phyloP scores from a whole-genome alignment of 2,113 vertebrate species.

The Uria aalge region DNA sequence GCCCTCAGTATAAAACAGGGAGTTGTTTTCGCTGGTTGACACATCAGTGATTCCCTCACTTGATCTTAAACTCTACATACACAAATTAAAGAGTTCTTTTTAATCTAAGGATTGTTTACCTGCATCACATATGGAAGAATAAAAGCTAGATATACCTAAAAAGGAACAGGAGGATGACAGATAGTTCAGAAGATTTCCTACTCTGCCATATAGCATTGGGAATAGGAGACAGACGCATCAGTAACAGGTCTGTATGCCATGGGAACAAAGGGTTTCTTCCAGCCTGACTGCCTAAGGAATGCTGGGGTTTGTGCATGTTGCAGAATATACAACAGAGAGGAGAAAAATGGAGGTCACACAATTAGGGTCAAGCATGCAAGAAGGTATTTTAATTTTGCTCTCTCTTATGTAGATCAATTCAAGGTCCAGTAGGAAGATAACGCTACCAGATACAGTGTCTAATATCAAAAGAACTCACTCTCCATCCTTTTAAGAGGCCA shows the following conservation, averaged over 20 bases:
- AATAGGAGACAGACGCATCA: accelerated
- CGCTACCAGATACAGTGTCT: not conserved
- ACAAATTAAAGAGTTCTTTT: not conserved
- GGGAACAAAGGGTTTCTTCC: not conserved
- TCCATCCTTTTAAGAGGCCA: not conserved
- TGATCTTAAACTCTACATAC: not conserved
- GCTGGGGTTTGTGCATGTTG: accelerated
- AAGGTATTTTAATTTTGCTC: not conserved
- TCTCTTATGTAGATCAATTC: not conserved
- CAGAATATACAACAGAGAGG: not conserved
- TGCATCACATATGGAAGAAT: accelerated
- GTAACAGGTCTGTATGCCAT: not conserved
- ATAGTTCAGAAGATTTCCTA: not conserved
- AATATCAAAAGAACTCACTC: not conserved
- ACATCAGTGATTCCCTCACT: not conserved
- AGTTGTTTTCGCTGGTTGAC: not conserved
- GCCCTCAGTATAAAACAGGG: not conserved
- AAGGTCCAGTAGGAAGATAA: not conserved
- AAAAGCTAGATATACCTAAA: not conserved
- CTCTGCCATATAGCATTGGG: not conserved
- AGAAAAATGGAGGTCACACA: not conserved
- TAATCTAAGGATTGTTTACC: not conserved
- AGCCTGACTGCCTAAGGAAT: not conserved
- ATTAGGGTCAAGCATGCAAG: not conserved
- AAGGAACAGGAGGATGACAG: not conserved